Evolutionary conservation across 2,888 invertebrate genomes (phyloP).

Genomic region (Cantharis rustica): DNA sequence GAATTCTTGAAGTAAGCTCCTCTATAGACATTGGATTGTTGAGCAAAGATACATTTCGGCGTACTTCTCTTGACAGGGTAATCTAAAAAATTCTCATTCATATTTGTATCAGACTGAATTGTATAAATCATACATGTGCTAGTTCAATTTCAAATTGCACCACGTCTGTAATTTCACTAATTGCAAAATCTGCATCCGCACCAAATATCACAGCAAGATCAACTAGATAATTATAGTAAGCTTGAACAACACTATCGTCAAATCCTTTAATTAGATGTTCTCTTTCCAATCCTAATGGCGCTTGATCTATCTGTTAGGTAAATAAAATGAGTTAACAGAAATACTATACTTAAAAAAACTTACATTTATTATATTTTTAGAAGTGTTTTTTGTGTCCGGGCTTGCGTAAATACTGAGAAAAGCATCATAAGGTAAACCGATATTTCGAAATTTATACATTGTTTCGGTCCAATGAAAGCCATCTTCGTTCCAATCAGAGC

Average conservation of each 20-base stretch:
- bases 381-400: slow-evolving; percentile 87
- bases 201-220: slow-evolving; percentile 87
- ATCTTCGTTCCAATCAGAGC: slow-evolving; percentile 71
- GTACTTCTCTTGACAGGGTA: slow-evolving; percentile 84
- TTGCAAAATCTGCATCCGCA: slow-evolving; percentile 71
- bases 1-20: slow-evolving; percentile 75
- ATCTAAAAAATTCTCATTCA: slow-evolving; percentile 61
- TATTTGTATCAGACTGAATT: background rate
- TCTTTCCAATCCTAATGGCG: slow-evolving; percentile 79
- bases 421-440: slow-evolving; percentile 24
- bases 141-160: slow-evolving; percentile 86
- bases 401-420: slow-evolving; percentile 79
- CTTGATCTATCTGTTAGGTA: slow-evolving; percentile 78
- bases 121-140: slow-evolving; percentile 77
- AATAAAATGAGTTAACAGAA: background rate
- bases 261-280: slow-evolving; percentile 85
- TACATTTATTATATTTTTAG: slow-evolving; percentile 83
- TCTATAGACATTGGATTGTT: slow-evolving; percentile 88
- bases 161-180: slow-evolving; percentile 74
- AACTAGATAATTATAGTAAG: slow-evolving; percentile 85
- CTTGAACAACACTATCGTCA: slow-evolving; percentile 80
- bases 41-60: slow-evolving; percentile 85
- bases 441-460: slow-evolving; percentile 21
- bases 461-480: slow-evolving; percentile 72
- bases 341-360: too few relatives aligned